These are phyloP conservation scores for Clepsis dumicolana DNA, from an alignment of 2,888 invertebrate genomes.

Conservation along the genomic window DNA sequence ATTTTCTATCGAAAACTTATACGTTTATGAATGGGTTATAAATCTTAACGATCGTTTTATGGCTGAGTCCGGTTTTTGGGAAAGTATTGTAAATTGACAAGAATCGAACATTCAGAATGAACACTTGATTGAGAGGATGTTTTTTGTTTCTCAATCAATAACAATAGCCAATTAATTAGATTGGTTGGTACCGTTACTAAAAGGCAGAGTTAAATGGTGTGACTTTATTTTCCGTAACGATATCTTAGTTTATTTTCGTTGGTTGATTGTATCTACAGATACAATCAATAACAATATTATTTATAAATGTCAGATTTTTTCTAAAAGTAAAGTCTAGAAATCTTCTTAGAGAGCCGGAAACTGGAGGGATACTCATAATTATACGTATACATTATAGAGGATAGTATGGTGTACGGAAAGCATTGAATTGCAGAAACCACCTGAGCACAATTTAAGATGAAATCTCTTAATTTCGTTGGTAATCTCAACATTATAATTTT, in stretches of 20 bases:
- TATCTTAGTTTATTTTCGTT: neutral
- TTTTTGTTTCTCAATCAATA: conserved; percentile 29
- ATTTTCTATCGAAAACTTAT: conserved; percentile 43
- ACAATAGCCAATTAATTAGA: conserved; percentile 25
- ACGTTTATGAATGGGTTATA: conserved; percentile 41
- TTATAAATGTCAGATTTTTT: too few relatives aligned
- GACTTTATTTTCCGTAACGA: neutral
- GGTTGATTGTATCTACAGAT: neutral
- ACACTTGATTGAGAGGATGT: conserved; percentile 19
- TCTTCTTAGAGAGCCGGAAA: too few relatives aligned
- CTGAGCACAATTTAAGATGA: too few relatives aligned
- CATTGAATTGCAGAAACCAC: too few relatives aligned
- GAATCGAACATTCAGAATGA: conserved; percentile 19
- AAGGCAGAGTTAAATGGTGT: neutral
- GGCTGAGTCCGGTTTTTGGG: conserved; percentile 34
- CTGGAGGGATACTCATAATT: too few relatives aligned
- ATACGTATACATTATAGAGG: too few relatives aligned
- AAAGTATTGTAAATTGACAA: conserved; percentile 34
- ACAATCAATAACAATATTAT: too few relatives aligned
- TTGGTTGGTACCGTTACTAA: conserved; percentile 4
- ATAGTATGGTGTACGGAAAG: too few relatives aligned
- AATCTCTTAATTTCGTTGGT: too few relatives aligned
- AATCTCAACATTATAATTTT: too few relatives aligned
- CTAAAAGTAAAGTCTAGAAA: too few relatives aligned
- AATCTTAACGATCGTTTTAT: conserved; percentile 44